Conservation (phyloP, 2,888 invertebrate genomes). For the Lapara coniferarum region DNA sequence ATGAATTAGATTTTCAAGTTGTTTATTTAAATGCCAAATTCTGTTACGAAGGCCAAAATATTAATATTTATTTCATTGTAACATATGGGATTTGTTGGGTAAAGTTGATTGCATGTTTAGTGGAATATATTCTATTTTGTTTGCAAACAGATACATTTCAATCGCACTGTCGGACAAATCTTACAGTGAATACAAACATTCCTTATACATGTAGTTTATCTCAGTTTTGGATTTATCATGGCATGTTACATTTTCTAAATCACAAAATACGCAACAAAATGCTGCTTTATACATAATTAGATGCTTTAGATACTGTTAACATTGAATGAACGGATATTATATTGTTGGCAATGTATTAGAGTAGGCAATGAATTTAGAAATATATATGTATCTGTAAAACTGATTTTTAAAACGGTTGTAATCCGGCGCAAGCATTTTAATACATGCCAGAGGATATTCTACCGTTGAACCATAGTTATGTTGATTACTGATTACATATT, state of each 20-base stretch:
- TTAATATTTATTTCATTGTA: slow-evolving; percentile 56
- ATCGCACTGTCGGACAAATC: slow-evolving; percentile 11
- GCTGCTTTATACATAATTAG: slow-evolving; percentile 48
- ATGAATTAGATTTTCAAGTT: slow-evolving; percentile 58
- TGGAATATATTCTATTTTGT: slow-evolving; percentile 30
- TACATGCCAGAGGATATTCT: not conserved
- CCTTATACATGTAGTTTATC: slow-evolving; percentile 46
- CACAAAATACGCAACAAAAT: slow-evolving; percentile 37
- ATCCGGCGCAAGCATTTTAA: not conserved
- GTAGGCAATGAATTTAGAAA: slow-evolving; percentile 38
- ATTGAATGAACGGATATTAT: slow-evolving; percentile 47
- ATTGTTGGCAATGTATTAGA: slow-evolving; percentile 58
- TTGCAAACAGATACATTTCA: slow-evolving; percentile 23
- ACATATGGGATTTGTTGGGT: slow-evolving; percentile 34
- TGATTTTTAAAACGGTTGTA: slow-evolving; percentile 11
- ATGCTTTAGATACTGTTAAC: slow-evolving; percentile 58
- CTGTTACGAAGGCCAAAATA: slow-evolving; percentile 66
- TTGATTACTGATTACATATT: slow-evolving; percentile 1
- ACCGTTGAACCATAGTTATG: not conserved
- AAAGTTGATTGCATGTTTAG: slow-evolving; percentile 37
- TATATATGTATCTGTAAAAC: slow-evolving; percentile 24
- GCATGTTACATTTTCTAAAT: slow-evolving; percentile 33
- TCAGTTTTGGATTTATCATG: slow-evolving; percentile 40
- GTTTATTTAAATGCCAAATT: slow-evolving; percentile 70
- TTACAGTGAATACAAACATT: slow-evolving; percentile 45